These are phyloP conservation scores for Leptopilina syphax DNA, from an alignment of 2,888 invertebrate species.

Conservation along the genomic window DNA sequence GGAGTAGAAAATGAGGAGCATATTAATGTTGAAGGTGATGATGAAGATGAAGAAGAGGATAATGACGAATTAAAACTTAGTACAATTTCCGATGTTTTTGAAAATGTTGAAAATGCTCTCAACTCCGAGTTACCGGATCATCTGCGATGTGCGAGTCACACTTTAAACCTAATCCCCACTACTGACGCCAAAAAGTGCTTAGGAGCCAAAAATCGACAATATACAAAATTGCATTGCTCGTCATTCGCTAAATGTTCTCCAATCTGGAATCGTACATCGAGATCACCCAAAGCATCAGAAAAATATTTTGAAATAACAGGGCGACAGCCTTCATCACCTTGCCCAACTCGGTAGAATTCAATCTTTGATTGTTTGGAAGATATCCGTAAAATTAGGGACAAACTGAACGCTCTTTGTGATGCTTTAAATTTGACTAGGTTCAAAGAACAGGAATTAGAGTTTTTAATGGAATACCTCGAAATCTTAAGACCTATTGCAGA, in stretches of 20 bases:
- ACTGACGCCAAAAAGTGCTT: not conserved
- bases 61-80: not conserved
- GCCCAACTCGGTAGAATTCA: conserved; percentile 14
- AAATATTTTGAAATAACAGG: conserved; percentile 9
- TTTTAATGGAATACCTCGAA: conserved; percentile 25
- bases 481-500: conserved; percentile 12
- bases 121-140: no score
- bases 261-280: conserved; percentile 4
- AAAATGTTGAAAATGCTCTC: not conserved
- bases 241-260: conserved; percentile 15
- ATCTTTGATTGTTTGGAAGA: conserved; percentile 13
- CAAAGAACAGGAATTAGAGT: conserved; percentile 21
- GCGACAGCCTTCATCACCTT: not conserved
- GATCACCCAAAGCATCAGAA: conserved; percentile 9
- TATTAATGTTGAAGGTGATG: not conserved
- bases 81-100: not conserved
- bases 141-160: not conserved
- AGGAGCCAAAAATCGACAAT: not conserved
- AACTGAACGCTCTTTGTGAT: not conserved
- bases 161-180: conserved; percentile 10
- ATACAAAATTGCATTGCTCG: not conserved
- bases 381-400: not conserved
- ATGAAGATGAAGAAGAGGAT: not conserved
- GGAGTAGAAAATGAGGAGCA: not conserved
- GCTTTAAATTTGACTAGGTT: conserved; percentile 1